Conservation (phyloP, 2,888 invertebrate genomes). For the Plemyria rubiginata region DNA sequence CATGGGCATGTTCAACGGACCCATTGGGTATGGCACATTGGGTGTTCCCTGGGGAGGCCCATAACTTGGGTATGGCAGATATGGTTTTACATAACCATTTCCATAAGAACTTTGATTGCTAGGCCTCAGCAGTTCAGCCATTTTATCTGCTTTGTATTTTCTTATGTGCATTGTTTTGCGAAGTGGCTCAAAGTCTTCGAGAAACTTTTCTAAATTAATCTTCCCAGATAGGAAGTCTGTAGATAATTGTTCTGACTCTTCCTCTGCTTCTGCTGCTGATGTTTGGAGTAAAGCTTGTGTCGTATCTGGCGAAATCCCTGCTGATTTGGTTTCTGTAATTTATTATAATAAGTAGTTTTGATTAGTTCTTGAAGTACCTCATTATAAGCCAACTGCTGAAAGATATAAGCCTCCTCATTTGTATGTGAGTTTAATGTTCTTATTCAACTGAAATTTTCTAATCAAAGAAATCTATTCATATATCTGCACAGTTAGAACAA, state of each 20-base stretch:
- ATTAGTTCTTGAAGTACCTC: no score
- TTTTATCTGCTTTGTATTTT: slow-evolving; percentile 96
- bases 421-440: no score
- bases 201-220: slow-evolving; percentile 91
- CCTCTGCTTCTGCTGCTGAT: slow-evolving; percentile 96
- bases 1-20: slow-evolving; percentile 92
- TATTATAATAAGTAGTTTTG: no score
- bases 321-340: slow-evolving; percentile 89
- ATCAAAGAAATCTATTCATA: no score
- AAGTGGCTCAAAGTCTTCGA: slow-evolving; percentile 91
- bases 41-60: slow-evolving; percentile 83
- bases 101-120: slow-evolving; percentile 67
- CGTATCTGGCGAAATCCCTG: slow-evolving; percentile 92
- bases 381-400: no score
- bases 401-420: no score
- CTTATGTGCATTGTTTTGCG: slow-evolving; percentile 87
- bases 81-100: slow-evolving; percentile 65
- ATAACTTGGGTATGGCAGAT: slow-evolving; percentile 74
- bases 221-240: slow-evolving; percentile 91
- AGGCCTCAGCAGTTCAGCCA: slow-evolving; percentile 88
- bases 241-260: slow-evolving; percentile 94
- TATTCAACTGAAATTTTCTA: no score
- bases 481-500: no score
- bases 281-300: slow-evolving; percentile 95
- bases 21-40: slow-evolving; percentile 88